Evolutionary conservation across 2,113 vertebrate species (phyloP).

Genomic region (Camelus dromedarius): DNA sequence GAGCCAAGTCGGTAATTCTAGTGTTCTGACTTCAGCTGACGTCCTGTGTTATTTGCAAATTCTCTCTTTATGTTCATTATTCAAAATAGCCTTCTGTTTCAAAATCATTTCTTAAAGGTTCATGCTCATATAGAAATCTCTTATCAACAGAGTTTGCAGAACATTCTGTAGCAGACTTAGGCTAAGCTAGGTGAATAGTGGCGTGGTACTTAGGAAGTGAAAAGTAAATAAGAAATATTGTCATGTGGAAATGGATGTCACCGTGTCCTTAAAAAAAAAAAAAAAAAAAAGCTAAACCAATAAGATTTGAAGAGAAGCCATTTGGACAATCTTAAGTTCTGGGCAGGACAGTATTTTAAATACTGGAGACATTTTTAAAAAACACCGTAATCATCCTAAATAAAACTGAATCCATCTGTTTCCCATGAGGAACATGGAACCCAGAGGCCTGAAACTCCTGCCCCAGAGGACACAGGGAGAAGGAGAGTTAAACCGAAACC

Average conservation of each 20-base stretch:
- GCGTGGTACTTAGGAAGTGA: neutral
- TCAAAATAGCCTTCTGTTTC: neutral
- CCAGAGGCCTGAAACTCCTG: neutral
- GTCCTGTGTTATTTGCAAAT: neutral
- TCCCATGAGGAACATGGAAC: fast-evolving
- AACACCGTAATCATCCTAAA: neutral
- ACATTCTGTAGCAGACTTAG: neutral
- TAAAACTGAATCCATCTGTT: neutral
- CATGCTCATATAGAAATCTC: neutral
- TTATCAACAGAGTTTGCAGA: neutral
- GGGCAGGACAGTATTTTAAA: neutral
- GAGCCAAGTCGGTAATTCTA: fast-evolving
- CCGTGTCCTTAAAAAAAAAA: neutral
- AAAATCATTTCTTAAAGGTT: neutral
- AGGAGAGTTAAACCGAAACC: neutral
- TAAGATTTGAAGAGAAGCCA: neutral
- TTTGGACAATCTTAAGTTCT: neutral
- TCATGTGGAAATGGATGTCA: neutral
- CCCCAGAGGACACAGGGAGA: too few species aligned
- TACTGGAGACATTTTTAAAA: neutral
- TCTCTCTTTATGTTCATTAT: neutral
- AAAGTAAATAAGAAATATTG: neutral
- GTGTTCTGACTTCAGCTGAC: neutral
- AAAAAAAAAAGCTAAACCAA: neutral
- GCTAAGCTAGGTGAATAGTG: neutral